Percentiles rank a stretch among this genome's conserved stretches.
Conservation (phyloP, 1,140 invertebrate species). For the Leptopilina boulardi region DNA sequence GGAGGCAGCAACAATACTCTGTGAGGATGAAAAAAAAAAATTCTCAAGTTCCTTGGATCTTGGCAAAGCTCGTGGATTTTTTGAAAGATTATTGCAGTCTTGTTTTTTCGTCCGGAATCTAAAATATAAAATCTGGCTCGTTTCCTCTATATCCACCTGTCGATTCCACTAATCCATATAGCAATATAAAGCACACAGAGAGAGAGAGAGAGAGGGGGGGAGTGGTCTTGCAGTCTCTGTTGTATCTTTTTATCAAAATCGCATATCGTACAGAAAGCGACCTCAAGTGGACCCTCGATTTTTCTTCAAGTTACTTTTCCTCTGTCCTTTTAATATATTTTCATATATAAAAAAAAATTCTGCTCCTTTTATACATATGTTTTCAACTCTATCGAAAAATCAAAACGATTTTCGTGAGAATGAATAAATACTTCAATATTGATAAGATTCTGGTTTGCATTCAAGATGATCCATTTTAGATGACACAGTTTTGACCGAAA, state of each 20-base stretch:
- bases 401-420: constrained; percentile 17
- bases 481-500: constrained; percentile 9
- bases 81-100: constrained; percentile 17
- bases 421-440: constrained; percentile 10
- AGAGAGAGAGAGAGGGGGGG: not conserved
- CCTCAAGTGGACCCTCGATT: constrained; percentile 11
- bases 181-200: too few species aligned
- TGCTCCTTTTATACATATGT: not conserved
- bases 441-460: constrained; percentile 6
- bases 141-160: constrained; percentile 26
- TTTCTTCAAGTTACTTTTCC: not conserved
- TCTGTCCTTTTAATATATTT: not conserved
- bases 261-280: not conserved
- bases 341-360: not conserved
- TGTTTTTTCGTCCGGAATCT: constrained; percentile 19
- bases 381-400: constrained; percentile 4
- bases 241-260: constrained; percentile 23
- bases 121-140: not conserved
- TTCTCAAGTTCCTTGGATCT: constrained; percentile 16
- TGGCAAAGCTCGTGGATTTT: constrained; percentile 16
- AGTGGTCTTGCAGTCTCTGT: not conserved
- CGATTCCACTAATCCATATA: constrained; percentile 15
- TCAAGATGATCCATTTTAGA: constrained; percentile 31
- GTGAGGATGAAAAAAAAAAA: not conserved
- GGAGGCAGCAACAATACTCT: constrained; percentile 9